Conservation (phyloP, 2,888 invertebrate species). For the Onchidella celtica region DNA sequence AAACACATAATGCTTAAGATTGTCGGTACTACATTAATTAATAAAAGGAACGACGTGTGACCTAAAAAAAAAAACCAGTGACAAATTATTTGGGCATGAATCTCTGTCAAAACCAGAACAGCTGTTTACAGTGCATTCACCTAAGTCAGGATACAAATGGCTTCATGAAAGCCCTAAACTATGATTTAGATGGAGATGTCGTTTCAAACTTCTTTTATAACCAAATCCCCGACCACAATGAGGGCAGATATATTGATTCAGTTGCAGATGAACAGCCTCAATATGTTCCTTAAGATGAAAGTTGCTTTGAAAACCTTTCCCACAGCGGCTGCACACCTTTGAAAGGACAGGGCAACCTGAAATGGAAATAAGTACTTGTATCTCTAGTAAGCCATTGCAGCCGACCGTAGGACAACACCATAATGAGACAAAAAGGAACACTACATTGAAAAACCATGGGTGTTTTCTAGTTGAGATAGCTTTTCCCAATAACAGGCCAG, state of each 20-base stretch:
- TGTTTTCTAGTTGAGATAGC: no score
- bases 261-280: conserved; percentile 33
- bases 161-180: no score
- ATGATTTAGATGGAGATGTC: conserved; percentile 26
- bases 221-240: conserved; percentile 31
- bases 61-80: no score
- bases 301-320: conserved; percentile 41
- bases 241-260: conserved; percentile 28
- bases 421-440: neutral
- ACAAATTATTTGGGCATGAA: no score
- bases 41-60: no score
- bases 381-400: neutral
- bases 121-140: no score
- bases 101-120: no score
- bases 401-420: no score
- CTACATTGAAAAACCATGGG: no score
- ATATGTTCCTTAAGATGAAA: conserved; percentile 44
- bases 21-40: no score
- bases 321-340: conserved; percentile 23
- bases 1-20: neutral
- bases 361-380: conserved; percentile 32
- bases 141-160: no score
- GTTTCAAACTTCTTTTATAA: conserved; percentile 37
- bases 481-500: no score
- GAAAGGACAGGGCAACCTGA: conserved; percentile 21